These are phyloP conservation scores for Perca schrenkii DNA, from an alignment of 2,113 vertebrate genomes.

Conservation along the genomic window DNA sequence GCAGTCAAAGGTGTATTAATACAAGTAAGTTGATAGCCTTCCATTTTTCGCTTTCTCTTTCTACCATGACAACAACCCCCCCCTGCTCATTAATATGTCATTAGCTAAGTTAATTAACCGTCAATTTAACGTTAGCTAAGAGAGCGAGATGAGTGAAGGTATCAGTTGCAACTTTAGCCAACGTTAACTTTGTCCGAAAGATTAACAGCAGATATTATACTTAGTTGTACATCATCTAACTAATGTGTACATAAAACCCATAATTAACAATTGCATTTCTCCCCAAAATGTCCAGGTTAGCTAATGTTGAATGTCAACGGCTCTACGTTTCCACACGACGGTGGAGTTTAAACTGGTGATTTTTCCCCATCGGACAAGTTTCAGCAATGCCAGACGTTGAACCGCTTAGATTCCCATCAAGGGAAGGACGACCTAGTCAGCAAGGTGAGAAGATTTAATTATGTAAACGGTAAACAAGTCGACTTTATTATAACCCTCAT, in stretches of 20 bases:
- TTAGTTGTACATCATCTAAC: not conserved
- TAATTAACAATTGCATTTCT: not conserved
- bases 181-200: conserved; percentile 9
- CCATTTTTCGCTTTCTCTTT: conserved; percentile 72
- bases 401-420: conserved; percentile 73
- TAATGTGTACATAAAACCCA: not conserved
- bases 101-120: conserved; percentile 69
- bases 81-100: conserved; percentile 71
- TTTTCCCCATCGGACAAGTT: not conserved
- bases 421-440: conserved; percentile 57
- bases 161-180: conserved; percentile 35
- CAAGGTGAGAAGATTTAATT: conserved; percentile 64
- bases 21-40: conserved; percentile 65
- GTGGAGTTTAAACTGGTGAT: not conserved
- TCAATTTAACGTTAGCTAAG: conserved; percentile 46
- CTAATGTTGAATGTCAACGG: not conserved
- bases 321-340: not conserved
- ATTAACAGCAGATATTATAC: not conserved
- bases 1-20: conserved; percentile 23
- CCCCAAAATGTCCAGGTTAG: not conserved
- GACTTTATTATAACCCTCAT: too few relatives aligned
- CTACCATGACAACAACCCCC: conserved; percentile 73
- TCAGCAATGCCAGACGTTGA: conserved; percentile 75
- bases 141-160: conserved; percentile 46
- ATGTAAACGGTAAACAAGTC: not conserved